Conservation (phyloP, 1,140 invertebrate species). For the Rhopalosiphum maidis region DNA sequence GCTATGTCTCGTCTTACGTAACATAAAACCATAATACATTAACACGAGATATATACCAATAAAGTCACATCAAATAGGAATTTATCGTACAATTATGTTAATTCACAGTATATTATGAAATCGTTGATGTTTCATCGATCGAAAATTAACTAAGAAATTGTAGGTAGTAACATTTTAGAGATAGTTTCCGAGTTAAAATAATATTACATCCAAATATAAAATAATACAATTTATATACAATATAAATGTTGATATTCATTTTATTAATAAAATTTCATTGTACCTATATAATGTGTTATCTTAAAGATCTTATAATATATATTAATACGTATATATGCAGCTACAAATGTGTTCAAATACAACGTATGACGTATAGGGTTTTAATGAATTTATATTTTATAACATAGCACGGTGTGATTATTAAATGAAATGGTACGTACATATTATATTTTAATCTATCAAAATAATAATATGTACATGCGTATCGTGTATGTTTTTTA, state of each 20-base stretch:
- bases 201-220: background rate
- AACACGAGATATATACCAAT: conserved; percentile 17
- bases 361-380: background rate
- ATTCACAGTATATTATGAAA: background rate
- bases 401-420: background rate
- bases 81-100: conserved; percentile 4
- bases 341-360: background rate
- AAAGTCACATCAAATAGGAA: background rate
- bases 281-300: background rate
- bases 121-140: background rate
- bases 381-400: background rate
- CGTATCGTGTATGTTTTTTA: background rate
- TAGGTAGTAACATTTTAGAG: background rate
- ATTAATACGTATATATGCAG: background rate
- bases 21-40: conserved; percentile 26
- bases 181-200: background rate
- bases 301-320: background rate
- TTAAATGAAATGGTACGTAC: background rate
- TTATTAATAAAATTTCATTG: background rate
- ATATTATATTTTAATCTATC: background rate
- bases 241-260: background rate
- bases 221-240: background rate
- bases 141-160: background rate
- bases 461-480: background rate
- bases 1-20: conserved; percentile 29